These are phyloP conservation scores for Thaumetopoea pityocampa DNA, from an alignment of 1,140 invertebrate species.

Conservation along the genomic window DNA sequence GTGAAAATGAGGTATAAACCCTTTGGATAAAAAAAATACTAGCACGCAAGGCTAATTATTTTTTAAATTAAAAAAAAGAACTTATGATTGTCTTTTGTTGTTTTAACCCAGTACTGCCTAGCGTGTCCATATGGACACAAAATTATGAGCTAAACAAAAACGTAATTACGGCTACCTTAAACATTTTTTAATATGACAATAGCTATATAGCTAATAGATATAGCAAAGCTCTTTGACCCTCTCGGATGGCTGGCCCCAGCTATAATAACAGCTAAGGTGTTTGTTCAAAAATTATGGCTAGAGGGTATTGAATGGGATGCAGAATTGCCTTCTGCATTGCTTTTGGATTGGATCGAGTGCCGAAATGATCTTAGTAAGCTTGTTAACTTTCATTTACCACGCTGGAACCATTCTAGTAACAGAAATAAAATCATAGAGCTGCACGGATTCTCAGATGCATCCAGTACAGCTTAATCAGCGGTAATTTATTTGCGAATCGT, in stretches of 20 bases:
- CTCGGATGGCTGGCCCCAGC: constrained; percentile 38
- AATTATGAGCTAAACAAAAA: too few relatives aligned
- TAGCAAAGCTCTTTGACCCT: constrained; percentile 44
- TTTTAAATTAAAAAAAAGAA: too few relatives aligned
- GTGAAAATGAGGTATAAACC: too few relatives aligned
- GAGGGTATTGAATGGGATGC: constrained; percentile 39
- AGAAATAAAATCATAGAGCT: constrained; percentile 20
- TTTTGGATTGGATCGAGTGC: constrained; percentile 6
- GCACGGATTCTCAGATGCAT: constrained; percentile 41
- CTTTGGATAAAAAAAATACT: too few relatives aligned
- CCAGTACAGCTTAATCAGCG: constrained; percentile 22
- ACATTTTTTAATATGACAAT: too few relatives aligned
- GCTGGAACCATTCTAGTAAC: constrained; percentile 21
- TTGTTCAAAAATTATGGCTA: constrained; percentile 44
- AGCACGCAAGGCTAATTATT: too few relatives aligned
- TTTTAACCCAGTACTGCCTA: too few relatives aligned
- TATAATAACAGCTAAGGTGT: constrained; percentile 33
- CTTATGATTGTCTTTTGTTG: too few relatives aligned
- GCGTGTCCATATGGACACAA: too few relatives aligned
- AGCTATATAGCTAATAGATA: too few relatives aligned
- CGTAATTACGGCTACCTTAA: too few relatives aligned
- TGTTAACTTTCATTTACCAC: constrained; percentile 19
- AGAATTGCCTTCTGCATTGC: too few relatives aligned
- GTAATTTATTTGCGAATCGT: constrained; percentile 23
- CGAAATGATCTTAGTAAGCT: constrained; percentile 27